A percentile compares a stretch with the other conserved stretches of the same genome.
Conservation (phyloP, 92 coral and sea anemone species). For the Epizoanthus stellaris region DNA sequence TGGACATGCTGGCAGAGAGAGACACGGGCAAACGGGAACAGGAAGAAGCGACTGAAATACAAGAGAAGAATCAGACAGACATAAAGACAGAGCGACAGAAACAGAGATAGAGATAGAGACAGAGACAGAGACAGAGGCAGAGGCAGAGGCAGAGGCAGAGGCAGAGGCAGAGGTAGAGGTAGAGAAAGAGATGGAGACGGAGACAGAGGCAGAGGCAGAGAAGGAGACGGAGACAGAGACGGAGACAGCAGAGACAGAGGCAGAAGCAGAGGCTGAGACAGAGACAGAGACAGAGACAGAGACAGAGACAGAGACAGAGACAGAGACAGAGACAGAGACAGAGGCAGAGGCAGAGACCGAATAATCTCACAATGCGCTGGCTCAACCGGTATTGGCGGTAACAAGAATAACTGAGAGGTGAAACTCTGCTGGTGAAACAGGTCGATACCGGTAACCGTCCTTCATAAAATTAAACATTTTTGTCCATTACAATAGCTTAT, state of each 20-base stretch:
- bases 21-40: not conserved
- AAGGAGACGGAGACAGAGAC: not conserved
- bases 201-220: not conserved
- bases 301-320: not conserved
- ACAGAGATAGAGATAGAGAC: not conserved
- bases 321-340: not conserved
- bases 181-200: not conserved
- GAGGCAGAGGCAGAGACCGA: not conserved
- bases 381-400: not conserved
- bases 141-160: not conserved
- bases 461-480: not conserved
- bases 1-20: not conserved
- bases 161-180: not conserved
- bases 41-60: too few species aligned
- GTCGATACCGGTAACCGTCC: conserved; percentile 1
- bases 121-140: not conserved
- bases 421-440: conserved; percentile 18
- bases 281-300: conserved; percentile 15
- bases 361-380: not conserved
- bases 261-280: not conserved
- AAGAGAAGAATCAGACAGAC: not conserved
- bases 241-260: not conserved
- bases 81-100: not conserved
- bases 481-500: not conserved
- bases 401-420: conserved; percentile 21